Conservation (phyloP, 2,113 vertebrate genomes). For the Emydocephalus ijimae region DNA sequence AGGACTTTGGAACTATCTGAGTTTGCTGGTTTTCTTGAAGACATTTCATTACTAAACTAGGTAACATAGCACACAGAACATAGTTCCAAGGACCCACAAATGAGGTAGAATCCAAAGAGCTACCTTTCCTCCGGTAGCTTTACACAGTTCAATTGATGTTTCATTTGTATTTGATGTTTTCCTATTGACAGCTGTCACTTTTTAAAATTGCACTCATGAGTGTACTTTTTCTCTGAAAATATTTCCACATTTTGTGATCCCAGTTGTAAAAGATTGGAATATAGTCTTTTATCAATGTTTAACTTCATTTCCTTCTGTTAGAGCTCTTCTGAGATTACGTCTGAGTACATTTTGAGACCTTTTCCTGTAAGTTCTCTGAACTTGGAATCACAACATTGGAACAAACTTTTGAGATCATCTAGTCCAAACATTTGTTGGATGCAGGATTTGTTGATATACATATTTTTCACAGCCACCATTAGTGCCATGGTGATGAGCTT, state of each 20-base stretch:
- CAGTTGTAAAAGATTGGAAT: background rate
- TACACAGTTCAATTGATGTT: background rate
- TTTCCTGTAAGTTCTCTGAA: background rate
- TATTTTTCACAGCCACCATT: background rate
- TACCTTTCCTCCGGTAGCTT: background rate
- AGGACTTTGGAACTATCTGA: background rate
- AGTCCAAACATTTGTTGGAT: background rate
- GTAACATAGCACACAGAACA: too few relatives aligned
- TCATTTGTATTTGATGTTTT: background rate
- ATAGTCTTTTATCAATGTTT: background rate
- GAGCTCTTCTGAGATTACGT: background rate
- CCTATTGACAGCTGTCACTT: background rate
- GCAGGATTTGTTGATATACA: background rate
- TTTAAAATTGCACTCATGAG: background rate
- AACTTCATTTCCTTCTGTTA: background rate
- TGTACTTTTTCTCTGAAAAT: background rate
- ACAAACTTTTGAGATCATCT: background rate
- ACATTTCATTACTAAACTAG: background rate
- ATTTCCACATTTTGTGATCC: background rate
- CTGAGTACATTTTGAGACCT: background rate
- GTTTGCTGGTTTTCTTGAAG: background rate
- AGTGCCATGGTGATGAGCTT: background rate
- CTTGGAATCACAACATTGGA: background rate
- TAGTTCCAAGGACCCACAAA: background rate
- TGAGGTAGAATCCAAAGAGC: background rate